Evolutionary conservation across 2,888 invertebrate species (phyloP), one percentile per base, ranked within the genome.

Genomic region (Oligia latruncula): DNA sequence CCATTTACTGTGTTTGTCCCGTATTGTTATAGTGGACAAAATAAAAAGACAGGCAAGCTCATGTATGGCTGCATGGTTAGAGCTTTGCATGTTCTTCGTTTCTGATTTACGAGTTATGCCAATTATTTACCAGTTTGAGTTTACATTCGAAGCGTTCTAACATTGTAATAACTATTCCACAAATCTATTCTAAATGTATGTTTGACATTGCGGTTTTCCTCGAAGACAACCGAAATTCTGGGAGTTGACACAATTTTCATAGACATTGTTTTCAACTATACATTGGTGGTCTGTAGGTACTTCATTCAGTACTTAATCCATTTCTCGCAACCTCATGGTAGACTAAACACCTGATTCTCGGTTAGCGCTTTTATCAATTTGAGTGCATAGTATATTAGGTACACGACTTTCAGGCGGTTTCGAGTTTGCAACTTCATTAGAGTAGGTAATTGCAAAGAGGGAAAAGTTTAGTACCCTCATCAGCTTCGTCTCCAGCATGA

Each of bases 161-260:
- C 0, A 82, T 17, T 65, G 11, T 40, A 55, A 29, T 0, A 13
- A 68, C 43, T 52, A 20, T 52, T 52, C 35, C 15, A 58, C 9
- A 60, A 43, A 74, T 65, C 5, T 29, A 5, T 66, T 75, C 23
- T 75, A 29, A 43, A 65, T 58, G 65, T 46, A 74, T 62, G n/a
- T 43, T 62, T 5, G 23, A 4, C 43, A 29, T 79, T 68, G 87
- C 29, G 85, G 87, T 85, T 85, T 85, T 77, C 85, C 87, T 80
- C 52, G 40, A 66, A 71, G 62, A 71, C 20, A 72, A 62, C 15
- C 5, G 43, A 20, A 40, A 64, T 72, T 64, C 62, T 71, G 23
- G n/a, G 49, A 60, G 40, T 35, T 60, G 20, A 8, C 49, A 58
- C n/a, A 2, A n/a, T 35, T 71, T 76, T 83, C 49, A 68, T 29